phyloP scores from a whole-genome alignment of 2,888 invertebrate genomes.

The Macrosiphum euphorbiae region DNA sequence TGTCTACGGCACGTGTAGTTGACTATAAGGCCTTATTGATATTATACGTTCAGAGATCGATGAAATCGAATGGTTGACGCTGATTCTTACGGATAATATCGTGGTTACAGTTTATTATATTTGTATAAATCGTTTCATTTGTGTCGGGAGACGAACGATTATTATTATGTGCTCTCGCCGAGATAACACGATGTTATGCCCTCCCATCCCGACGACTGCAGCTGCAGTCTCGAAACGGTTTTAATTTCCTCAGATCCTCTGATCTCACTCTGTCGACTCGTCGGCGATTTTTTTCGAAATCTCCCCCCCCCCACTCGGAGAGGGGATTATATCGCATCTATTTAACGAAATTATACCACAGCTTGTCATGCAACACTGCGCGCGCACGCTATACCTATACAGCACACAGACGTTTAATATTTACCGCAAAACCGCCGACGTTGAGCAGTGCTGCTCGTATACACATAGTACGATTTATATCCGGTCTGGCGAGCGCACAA shows the following conservation, averaged over 20 bases:
- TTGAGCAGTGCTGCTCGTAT: not conserved
- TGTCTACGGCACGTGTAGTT: not conserved
- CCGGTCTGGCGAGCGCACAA: not conserved
- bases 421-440: constrained; percentile 6
- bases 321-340: not conserved
- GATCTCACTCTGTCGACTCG: not conserved
- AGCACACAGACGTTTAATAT: constrained; percentile 10
- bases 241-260: not conserved
- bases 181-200: too few relatives aligned
- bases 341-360: not conserved
- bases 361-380: not conserved
- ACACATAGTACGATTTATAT: not conserved
- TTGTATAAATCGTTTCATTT: too few relatives aligned
- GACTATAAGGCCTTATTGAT: not conserved
- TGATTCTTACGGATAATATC: too few relatives aligned
- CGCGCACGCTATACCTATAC: not conserved
- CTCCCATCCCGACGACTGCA: not conserved
- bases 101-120: too few relatives aligned
- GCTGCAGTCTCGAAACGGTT: not conserved
- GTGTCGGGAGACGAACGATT: too few relatives aligned
- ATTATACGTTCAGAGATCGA: not conserved
- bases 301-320: not conserved
- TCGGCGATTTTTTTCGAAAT: not conserved
- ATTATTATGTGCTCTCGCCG: too few relatives aligned
- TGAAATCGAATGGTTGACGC: not conserved